Base-by-base conservation (phyloP, 1,140 invertebrate species). In the Chironomus tepperi region DNA sequence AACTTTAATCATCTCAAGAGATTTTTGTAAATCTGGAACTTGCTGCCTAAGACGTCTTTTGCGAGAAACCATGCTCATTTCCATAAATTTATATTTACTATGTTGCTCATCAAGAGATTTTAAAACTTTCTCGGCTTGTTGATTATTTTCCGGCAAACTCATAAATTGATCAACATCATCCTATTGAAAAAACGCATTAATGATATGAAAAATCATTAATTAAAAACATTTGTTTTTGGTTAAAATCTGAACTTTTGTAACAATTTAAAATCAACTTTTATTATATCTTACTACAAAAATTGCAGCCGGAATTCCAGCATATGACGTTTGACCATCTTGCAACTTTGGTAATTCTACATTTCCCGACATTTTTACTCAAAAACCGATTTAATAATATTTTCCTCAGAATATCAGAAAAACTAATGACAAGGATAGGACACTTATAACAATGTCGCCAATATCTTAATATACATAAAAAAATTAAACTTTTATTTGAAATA, bases 51-150 rank as follows among this genome's bases (percentile, higher is more conserved):
- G 87, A 81, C 94, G 89, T 79, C 89, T 88, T 76, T 91, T 90
- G 79, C 95, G 96, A 65, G 89, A 90, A 76, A 89, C 84, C 76
- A 98, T 86, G 81, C 95, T 97, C 77, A 89, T 90, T 84, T 98
- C 97, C 92, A 98, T 97, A 80, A 96, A 96, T 85, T 98, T 98
- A 82, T 98, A 98, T 86, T 98, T 98, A 75, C 89, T 90, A 84
- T 96, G 93, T 81, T 92, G 91, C 79, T 98, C 96, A 81, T 98
- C 95, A 43, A 98, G 84, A 77, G 86, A 88, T 79, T 90, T 90
- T 64, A 98, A 83, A 12, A 96, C 95, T 81, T 89, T 88, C 78
- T 97, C 93, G 3, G 91, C 90, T 74, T 89, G 89, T 47, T 88
- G 88, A 78, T 89, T 87, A 79, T 94, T 94, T 81, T 95, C 94